A percentile compares a stretch with the other conserved stretches of the same genome.
These are phyloP conservation scores for Erannis defoliaria DNA, from an alignment of 2,888 invertebrate species.

Conservation along the genomic window DNA sequence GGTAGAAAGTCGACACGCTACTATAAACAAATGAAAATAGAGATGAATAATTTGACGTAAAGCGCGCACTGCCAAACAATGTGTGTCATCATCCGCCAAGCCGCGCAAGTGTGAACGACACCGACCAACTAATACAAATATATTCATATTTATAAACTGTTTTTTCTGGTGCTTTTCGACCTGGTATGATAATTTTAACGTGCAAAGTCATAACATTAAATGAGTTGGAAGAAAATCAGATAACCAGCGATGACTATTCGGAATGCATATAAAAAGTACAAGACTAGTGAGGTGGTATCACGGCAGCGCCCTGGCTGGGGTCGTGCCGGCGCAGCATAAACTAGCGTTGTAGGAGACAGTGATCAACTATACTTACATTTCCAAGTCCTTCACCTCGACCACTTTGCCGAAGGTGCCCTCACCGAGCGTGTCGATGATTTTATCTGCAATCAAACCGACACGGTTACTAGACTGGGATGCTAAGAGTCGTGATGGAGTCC, in stretches of 20 bases:
- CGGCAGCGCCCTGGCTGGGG: constrained; percentile 2
- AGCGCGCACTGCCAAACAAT: constrained; percentile 69
- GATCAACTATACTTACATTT: constrained; percentile 90
- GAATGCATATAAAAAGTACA: constrained; percentile 1
- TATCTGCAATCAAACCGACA: constrained; percentile 95
- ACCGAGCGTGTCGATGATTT: constrained; percentile 98
- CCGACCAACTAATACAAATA: constrained; percentile 36
- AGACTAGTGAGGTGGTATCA: constrained; percentile 6
- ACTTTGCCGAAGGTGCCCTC: constrained; percentile 99
- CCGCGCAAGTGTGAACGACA: constrained; percentile 57
- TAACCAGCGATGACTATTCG: constrained; percentile 21
- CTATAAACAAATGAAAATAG: constrained; percentile 77
- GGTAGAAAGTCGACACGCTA: constrained; percentile 50
- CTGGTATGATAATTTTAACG: constrained; percentile 21
- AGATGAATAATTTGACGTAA: constrained; percentile 68
- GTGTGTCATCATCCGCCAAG: constrained; percentile 63
- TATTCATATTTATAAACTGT: constrained; percentile 29
- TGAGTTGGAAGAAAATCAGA: constrained; percentile 24
- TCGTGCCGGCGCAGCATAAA: constrained; percentile 8
- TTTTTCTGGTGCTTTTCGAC: constrained; percentile 7
- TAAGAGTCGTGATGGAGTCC: constrained; percentile 73
- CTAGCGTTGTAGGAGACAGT: not conserved
- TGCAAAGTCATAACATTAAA: constrained; percentile 5
- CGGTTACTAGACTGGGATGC: constrained; percentile 65
- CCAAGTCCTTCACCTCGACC: constrained; percentile 98